A percentile compares a stretch with the other conserved stretches of the same genome.
These are phyloP conservation scores for Delphinapterus leucas DNA, from an alignment of 2,113 vertebrate genomes.

Conservation along the genomic window DNA sequence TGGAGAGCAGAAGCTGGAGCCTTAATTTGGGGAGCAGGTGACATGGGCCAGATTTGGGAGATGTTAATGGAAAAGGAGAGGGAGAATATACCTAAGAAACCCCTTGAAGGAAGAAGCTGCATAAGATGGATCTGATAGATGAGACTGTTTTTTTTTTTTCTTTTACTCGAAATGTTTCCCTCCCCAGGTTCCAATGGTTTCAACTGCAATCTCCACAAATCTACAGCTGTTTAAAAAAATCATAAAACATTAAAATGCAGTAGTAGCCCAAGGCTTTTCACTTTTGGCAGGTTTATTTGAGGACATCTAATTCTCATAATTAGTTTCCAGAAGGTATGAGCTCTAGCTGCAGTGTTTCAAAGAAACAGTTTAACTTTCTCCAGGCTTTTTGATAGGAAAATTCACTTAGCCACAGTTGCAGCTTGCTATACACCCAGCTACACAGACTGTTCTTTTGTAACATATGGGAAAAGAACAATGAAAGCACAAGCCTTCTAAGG, in stretches of 20 bases:
- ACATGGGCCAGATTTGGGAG: neutral
- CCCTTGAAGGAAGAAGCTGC: neutral
- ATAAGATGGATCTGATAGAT: neutral
- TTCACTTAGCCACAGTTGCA: neutral
- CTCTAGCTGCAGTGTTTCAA: slow-evolving; percentile 58
- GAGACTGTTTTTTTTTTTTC: neutral
- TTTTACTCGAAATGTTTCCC: neutral
- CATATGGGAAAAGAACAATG: slow-evolving; percentile 67
- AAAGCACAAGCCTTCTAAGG: slow-evolving; percentile 45
- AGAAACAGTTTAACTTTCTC: slow-evolving; percentile 54
- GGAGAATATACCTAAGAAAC: neutral
- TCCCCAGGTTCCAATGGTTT: slow-evolving; percentile 4
- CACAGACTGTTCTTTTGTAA: slow-evolving; percentile 62
- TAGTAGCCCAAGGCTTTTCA: slow-evolving; percentile 43
- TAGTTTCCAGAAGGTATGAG: slow-evolving; percentile 65
- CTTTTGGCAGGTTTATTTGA: slow-evolving; percentile 61
- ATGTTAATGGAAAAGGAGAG: neutral
- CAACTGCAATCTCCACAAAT: slow-evolving; percentile 23
- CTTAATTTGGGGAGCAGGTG: neutral
- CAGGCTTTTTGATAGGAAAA: slow-evolving; percentile 43
- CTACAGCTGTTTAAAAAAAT: slow-evolving; percentile 26
- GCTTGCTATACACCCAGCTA: slow-evolving; percentile 40
- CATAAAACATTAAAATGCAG: slow-evolving; percentile 57
- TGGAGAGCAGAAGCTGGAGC: neutral
- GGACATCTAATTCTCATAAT: slow-evolving; percentile 63